Conservation (phyloP, 1,140 invertebrate species). For the Megalonaias nervosa region DNA sequence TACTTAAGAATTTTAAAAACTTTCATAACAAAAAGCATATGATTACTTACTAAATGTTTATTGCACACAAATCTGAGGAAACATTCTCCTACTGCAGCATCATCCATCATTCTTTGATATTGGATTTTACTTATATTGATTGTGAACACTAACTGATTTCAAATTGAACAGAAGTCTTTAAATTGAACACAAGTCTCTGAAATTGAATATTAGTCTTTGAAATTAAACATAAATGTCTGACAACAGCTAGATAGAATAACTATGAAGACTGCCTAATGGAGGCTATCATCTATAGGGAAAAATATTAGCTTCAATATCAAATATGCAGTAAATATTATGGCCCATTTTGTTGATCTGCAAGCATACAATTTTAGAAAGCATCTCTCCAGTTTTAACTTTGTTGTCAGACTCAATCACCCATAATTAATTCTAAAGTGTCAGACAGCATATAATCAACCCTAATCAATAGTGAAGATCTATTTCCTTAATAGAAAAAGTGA, state of each 20-base stretch:
- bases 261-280: neutral
- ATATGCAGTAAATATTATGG: constrained; percentile 24
- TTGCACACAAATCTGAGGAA: neutral
- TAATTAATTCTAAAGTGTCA: neutral
- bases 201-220: too few relatives aligned
- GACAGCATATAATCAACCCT: neutral
- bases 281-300: constrained; percentile 20
- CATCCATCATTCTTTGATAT: neutral
- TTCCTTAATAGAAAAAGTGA: neutral
- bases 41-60: neutral
- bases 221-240: too few relatives aligned
- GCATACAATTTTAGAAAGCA: neutral
- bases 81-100: neutral
- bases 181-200: too few relatives aligned
- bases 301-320: constrained; percentile 26
- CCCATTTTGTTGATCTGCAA: constrained; percentile 3
- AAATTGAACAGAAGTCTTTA: too few relatives aligned
- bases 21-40: neutral
- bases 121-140: too few relatives aligned
- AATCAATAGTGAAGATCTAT: neutral
- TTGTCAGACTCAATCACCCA: neutral
- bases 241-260: too few relatives aligned
- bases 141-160: too few relatives aligned
- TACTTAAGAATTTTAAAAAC: neutral
- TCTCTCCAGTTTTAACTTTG: neutral